Base-by-base conservation (phyloP, 2,113 vertebrate genomes). In the Hypocryptadius cinnamomeus region DNA sequence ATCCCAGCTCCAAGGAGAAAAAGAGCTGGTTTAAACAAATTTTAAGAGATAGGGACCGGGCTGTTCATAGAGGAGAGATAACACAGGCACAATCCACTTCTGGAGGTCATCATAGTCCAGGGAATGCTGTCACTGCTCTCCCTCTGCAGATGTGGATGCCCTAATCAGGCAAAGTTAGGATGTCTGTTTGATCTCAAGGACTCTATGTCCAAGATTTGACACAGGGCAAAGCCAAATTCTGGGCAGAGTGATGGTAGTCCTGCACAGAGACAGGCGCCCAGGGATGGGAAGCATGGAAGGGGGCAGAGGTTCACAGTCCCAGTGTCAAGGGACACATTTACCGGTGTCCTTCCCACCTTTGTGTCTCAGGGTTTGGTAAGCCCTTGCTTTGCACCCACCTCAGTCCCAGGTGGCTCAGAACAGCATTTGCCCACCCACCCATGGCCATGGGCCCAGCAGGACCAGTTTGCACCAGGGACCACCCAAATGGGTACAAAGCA, bases 381-480 rank as follows among this genome's bases (percentile, higher is more conserved):
- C 18, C 44, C 23, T 45, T 78, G 47, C 6, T 74, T 28, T 85
- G 24, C 24, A 51, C 24, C 15, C 48, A 35, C 9, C 4, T 4
- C 44, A 88, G 53, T 8, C 33, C 17, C 31, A 64, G 27, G 27
- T 0, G 21, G 22, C 53, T 57, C 40, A 56, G 42, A 68, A 33
- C 10, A 16, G 20, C 21, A 40, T 64, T 69, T 56, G 15, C 33
- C 77, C 37, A 51, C 45, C 7, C 39, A 68, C 17, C 3, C 50
- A 47, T 0, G 0, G 4, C 5, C 1, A 4, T 2, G 6, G 40
- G 63, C 11, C 14, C 63, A 68, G 20, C 57, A 65, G n/a, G 3
- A 9, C 18, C 48, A 37, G 5, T n/a, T 28, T 50, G n/a, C 33
- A 79, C 19, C 59, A 64, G 27, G 8, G 16, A 57, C 5, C 44